Conservation (phyloP, 2,113 vertebrate species). For the Scomber japonicus region DNA sequence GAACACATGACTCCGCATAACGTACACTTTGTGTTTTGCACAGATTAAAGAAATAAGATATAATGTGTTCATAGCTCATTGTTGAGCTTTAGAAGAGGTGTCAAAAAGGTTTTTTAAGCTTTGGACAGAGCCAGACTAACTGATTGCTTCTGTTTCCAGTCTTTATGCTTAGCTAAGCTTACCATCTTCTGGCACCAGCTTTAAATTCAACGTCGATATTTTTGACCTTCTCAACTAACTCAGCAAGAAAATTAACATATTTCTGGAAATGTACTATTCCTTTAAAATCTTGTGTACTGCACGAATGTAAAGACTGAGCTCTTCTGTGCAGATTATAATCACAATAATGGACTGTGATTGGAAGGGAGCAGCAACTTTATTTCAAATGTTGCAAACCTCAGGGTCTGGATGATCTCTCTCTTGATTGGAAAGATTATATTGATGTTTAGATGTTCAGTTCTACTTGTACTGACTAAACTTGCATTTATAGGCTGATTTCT, state of each 20-base stretch:
- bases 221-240: not conserved
- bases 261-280: not conserved
- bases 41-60: not conserved
- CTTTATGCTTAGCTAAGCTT: slow-evolving; percentile 1
- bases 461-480: not conserved
- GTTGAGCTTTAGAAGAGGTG: not conserved
- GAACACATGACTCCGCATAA: not conserved
- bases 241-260: not conserved
- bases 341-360: slow-evolving; percentile 9
- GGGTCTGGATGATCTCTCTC: too few relatives aligned
- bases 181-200: not conserved
- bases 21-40: not conserved
- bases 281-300: not conserved
- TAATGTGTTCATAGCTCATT: too few relatives aligned
- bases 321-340: not conserved
- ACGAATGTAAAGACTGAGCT: not conserved
- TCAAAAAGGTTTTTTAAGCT: too few relatives aligned
- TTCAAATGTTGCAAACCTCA: slow-evolving; percentile 16
- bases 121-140: not conserved
- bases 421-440: not conserved
- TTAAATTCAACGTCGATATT: not conserved
- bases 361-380: slow-evolving; percentile 27
- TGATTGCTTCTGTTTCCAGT: not conserved
- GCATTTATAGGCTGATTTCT: not conserved
- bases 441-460: not conserved